phyloP scores from a whole-genome alignment of 2,113 vertebrate species.

The Octodon degus region DNA sequence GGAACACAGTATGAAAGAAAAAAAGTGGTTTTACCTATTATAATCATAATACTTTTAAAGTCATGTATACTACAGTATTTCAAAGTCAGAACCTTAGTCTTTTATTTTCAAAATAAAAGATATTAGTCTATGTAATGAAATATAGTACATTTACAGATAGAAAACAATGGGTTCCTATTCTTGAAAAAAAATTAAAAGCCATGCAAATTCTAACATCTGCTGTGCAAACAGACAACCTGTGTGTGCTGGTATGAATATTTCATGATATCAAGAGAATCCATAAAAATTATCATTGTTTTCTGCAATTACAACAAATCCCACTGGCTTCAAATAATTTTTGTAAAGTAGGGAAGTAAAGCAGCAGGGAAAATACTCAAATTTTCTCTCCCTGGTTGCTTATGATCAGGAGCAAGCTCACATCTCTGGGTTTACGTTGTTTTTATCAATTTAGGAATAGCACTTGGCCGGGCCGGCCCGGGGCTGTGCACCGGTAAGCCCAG shows the following conservation, averaged over 20 bases:
- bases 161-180: constrained; percentile 4
- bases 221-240: constrained; percentile 14
- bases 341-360: not conserved
- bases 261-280: not conserved
- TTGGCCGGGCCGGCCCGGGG: not conserved
- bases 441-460: constrained; percentile 43
- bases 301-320: not conserved
- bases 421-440: not conserved
- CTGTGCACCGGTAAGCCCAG: not conserved
- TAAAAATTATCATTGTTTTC: constrained; percentile 18
- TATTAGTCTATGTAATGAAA: constrained; percentile 37
- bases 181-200: constrained; percentile 41
- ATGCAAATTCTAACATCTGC: not conserved
- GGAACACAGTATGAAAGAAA: not conserved
- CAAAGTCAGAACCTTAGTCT: constrained; percentile 37
- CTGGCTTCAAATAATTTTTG: not conserved
- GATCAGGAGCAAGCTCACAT: not conserved
- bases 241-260: not conserved
- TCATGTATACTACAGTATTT: not conserved
- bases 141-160: not conserved
- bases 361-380: not conserved
- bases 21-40: not conserved
- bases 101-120: constrained; percentile 39
- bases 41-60: constrained; percentile 7
- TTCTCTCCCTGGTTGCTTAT: not conserved